phyloP scores from a whole-genome alignment of 2,888 invertebrate genomes.

The Leucoptera coffeella region DNA sequence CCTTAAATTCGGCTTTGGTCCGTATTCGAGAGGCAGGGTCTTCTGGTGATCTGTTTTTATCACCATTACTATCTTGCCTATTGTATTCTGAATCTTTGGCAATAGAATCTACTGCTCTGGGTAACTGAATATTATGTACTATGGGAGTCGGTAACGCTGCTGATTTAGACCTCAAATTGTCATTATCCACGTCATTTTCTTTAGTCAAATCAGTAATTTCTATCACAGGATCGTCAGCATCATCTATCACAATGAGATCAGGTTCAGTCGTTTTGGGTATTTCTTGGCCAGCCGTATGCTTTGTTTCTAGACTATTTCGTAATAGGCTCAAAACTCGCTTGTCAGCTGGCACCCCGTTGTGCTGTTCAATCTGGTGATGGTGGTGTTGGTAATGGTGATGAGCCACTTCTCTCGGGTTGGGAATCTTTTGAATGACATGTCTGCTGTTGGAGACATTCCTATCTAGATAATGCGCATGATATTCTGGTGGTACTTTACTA shows the following conservation, averaged over 20 bases:
- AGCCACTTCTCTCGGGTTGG: slow-evolving; percentile 24
- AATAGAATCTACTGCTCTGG: slow-evolving; percentile 63
- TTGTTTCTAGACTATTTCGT: slow-evolving; percentile 65
- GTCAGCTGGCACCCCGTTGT: slow-evolving; percentile 52
- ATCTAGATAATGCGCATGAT: slow-evolving; percentile 26
- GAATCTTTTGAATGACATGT: slow-evolving; percentile 33
- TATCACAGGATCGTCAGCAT: slow-evolving; percentile 38
- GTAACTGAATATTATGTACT: slow-evolving; percentile 55
- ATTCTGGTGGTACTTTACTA: slow-evolving; percentile 22
- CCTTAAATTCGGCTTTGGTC: slow-evolving; percentile 81
- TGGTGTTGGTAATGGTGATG: slow-evolving; percentile 15
- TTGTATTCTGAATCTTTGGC: slow-evolving; percentile 41
- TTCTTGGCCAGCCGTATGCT: slow-evolving; percentile 35
- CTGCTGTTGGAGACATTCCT: slow-evolving; percentile 20
- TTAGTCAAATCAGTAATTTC: slow-evolving; percentile 41
- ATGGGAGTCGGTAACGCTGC: no score
- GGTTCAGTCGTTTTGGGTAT: slow-evolving; percentile 40
- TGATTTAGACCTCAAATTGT: no score
- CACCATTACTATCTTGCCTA: slow-evolving; percentile 18
- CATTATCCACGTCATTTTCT: slow-evolving; percentile 19
- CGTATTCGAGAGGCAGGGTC: slow-evolving; percentile 69
- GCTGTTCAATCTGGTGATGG: slow-evolving; percentile 20
- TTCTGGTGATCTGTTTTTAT: slow-evolving; percentile 33
- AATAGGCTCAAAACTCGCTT: slow-evolving; percentile 66
- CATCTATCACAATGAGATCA: slow-evolving; percentile 45